Conservation (phyloP, 2,797 vertebrate species). For the Chromobotia macracanthus region DNA sequence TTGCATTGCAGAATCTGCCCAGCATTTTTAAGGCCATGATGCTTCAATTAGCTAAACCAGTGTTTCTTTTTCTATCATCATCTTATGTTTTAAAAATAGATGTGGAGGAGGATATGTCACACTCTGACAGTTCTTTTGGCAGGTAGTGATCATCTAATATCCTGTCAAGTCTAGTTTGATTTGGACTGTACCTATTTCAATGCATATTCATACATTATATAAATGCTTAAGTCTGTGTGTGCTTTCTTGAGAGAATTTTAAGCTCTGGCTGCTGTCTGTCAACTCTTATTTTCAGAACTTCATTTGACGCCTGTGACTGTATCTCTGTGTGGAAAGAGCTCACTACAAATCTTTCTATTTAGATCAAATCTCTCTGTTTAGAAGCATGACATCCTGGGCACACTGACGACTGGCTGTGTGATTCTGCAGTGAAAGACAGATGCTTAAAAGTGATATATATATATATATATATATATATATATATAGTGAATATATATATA, state of each 20-base stretch:
- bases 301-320: conserved; percentile 9
- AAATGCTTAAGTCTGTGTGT: neutral
- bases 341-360: neutral
- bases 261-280: conserved; percentile 14
- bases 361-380: too few species aligned
- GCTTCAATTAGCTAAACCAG: neutral
- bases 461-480: too few species aligned
- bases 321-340: conserved; percentile 16
- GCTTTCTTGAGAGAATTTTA: neutral
- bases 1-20: neutral
- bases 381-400: neutral
- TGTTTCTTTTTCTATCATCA: conserved; percentile 6
- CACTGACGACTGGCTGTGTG: neutral
- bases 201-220: conserved; percentile 6
- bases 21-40: neutral
- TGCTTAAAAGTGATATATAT: too few species aligned
- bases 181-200: neutral
- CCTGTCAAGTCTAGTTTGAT: conserved; percentile 21
- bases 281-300: conserved; percentile 17
- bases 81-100: conserved; percentile 30
- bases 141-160: conserved; percentile 25
- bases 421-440: conserved; percentile 20
- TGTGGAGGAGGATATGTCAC: conserved; percentile 4
- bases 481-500: too few species aligned
- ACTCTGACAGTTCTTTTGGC: conserved; percentile 9